A percentile compares a stretch with the other conserved stretches of the same genome.
Conservation (phyloP, 2,113 vertebrate species). For the Carollia perspicillata region DNA sequence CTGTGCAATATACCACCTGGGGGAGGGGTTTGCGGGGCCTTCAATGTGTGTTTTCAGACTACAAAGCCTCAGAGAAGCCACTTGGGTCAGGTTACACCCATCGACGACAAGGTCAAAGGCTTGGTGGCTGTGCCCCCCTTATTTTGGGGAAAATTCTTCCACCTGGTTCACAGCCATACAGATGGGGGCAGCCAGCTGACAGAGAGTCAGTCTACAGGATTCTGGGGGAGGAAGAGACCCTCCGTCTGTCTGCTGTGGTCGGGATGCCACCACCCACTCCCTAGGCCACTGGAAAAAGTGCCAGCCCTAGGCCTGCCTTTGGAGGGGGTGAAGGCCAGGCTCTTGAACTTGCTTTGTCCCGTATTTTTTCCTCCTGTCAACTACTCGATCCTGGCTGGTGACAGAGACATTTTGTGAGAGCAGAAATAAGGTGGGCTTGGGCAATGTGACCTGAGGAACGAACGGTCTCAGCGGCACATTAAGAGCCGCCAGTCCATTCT, state of each 20-base stretch:
- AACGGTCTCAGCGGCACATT: neutral
- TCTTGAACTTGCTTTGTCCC: neutral
- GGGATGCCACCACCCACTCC: neutral
- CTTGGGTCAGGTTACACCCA: neutral
- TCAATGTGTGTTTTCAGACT: neutral
- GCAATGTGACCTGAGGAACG: neutral
- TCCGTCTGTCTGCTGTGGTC: neutral
- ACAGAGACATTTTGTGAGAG: slow-evolving; percentile 34
- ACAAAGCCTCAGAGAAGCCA: neutral
- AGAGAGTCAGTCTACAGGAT: neutral
- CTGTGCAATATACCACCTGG: neutral
- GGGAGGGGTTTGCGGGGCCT: neutral
- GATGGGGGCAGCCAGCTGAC: neutral
- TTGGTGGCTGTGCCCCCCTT: neutral
- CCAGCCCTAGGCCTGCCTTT: slow-evolving; percentile 1
- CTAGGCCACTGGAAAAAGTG: neutral
- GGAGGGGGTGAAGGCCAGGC: neutral
- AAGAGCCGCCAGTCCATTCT: neutral
- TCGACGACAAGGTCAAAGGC: neutral
- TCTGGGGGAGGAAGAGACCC: neutral
- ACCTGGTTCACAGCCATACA: neutral
- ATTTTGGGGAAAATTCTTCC: neutral
- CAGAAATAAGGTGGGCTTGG: neutral
- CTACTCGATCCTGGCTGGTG: neutral
- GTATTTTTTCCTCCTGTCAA: neutral